Evolutionary conservation across 2,113 vertebrate genomes (phyloP), one percentile per base, ranked within the genome.

Genomic region (Crotalus tigris): DNA sequence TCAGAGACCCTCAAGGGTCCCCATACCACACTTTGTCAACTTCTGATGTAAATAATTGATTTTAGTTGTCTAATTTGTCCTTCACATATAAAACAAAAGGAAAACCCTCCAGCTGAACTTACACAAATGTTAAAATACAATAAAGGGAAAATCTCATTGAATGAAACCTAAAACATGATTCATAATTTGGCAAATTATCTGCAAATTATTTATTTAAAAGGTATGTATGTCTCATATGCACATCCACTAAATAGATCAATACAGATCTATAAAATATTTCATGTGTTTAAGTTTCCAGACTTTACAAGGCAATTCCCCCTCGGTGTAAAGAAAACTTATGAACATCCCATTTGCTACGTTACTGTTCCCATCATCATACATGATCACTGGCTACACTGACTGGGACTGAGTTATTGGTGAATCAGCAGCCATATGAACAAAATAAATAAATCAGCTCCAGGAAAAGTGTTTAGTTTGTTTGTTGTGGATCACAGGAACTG

Each of bases 21-120:
- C 33, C 75, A 81, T 6, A 81, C 15, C 33, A 81, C 15, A 81
- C 69, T 81, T 39, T 81, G n/a, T 39, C 33, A 81, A 81, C 33
- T 44, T 21, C 17, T 21, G 19, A 44, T 21, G 59, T 46, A 64
- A 61, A 51, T 23, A 0, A 39, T 85, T 88, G 51, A 55, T 89
- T n/a, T 46, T 24, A 93, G 21, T 33, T 94, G 94, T 87, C 69
- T 75, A 94, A 94, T 57, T 39, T 58, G 85, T 29, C 86, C 58
- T 49, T 39, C 91, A 75, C 57, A 13, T 51, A 46, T 24, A 88
- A 49, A 44, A 88, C 59, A 86, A 90, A 90, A 87, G 55, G 4
- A 44, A 5, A 91, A 12, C 24, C 4, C 90, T 54, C 49, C 87
- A 92, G 33, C 26, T 51, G 26, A 94, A 75, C 15, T 55, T 89